These are phyloP conservation scores for Autographa gamma DNA, from an alignment of 2,888 invertebrate species.

Conservation along the genomic window DNA sequence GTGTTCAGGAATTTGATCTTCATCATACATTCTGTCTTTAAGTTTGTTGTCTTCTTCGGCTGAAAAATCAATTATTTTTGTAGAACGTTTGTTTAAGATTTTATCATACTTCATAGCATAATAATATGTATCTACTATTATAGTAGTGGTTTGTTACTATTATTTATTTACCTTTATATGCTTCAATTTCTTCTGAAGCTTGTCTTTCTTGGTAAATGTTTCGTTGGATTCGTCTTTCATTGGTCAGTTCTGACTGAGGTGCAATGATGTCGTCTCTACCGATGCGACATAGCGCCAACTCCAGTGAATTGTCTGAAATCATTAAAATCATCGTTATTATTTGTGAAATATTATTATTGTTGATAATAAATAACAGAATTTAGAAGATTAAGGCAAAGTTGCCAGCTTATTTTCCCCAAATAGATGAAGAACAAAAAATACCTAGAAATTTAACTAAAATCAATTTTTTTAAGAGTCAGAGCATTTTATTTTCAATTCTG, in stretches of 20 bases:
- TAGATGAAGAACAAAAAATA: too few species aligned
- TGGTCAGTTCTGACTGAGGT: conserved; percentile 92
- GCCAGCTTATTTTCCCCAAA: too few species aligned
- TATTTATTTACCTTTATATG: conserved; percentile 82
- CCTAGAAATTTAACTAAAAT: too few species aligned
- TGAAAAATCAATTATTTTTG: too few species aligned
- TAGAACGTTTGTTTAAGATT: too few species aligned
- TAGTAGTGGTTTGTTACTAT: background rate
- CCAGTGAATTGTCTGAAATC: conserved; percentile 90
- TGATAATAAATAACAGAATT: too few species aligned
- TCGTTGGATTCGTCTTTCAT: conserved; percentile 85
- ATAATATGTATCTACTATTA: too few species aligned
- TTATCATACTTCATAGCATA: too few species aligned
- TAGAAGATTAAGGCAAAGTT: too few species aligned
- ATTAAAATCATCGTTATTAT: background rate
- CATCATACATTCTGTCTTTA: conserved; percentile 81
- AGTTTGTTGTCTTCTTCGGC: conserved; percentile 87
- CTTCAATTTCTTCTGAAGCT: conserved; percentile 87
- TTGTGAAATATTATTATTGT: too few species aligned
- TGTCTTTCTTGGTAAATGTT: conserved; percentile 88
- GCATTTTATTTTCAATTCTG: too few species aligned
- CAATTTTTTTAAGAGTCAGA: too few species aligned
- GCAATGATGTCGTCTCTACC: conserved; percentile 97
- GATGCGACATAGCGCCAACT: conserved; percentile 95
- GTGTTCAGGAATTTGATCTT: conserved; percentile 78